Evolutionary conservation across 2,113 vertebrate species (phyloP).

Genomic region (Heloderma charlesbogerti): DNA sequence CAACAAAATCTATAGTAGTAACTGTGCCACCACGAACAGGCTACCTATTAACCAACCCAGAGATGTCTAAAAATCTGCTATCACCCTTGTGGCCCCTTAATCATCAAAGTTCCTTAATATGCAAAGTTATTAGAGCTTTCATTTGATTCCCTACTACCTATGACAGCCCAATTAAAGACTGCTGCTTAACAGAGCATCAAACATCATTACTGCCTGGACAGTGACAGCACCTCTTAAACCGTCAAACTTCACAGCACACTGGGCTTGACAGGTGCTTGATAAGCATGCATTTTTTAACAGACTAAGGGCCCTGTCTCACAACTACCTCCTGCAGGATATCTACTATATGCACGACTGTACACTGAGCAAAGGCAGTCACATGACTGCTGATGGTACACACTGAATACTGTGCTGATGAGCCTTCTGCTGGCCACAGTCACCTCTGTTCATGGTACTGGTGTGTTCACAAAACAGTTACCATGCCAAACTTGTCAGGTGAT

Average conservation of each 20-base stretch:
- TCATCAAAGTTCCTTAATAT: constrained; percentile 19
- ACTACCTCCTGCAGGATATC: neutral
- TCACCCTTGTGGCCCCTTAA: constrained; percentile 41
- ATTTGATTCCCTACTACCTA: constrained; percentile 19
- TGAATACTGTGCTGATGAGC: neutral
- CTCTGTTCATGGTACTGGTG: neutral
- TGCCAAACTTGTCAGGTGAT: neutral
- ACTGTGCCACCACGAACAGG: constrained; percentile 44
- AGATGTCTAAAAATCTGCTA: constrained; percentile 18
- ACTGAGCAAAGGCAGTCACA: neutral
- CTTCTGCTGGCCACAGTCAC: neutral
- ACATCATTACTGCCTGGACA: neutral
- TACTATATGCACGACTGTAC: neutral
- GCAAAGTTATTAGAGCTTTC: constrained; percentile 4
- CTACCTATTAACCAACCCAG: constrained; percentile 54
- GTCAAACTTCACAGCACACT: constrained; percentile 39
- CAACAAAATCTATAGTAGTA: neutral
- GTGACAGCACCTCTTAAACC: constrained; percentile 25
- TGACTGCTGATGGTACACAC: neutral
- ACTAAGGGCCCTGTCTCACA: neutral
- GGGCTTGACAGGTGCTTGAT: constrained; percentile 23
- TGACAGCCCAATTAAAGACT: neutral
- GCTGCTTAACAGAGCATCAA: constrained; percentile 18
- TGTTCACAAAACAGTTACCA: neutral
- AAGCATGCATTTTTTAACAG: neutral